Evolutionary conservation across 2,888 invertebrate species (phyloP).

Genomic region (Petrolisthes cinctipes): DNA sequence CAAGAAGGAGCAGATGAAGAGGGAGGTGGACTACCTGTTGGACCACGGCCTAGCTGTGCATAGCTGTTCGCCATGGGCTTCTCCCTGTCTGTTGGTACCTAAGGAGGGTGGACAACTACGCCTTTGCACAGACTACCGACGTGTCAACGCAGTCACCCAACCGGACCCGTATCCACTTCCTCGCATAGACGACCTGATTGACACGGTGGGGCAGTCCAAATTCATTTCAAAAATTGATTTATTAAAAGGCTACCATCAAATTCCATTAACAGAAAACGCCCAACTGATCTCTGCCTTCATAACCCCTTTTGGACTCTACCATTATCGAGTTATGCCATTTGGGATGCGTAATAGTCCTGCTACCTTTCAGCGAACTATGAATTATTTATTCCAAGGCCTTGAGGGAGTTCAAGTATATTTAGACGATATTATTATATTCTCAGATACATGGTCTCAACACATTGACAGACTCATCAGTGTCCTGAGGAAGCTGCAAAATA

Average conservation of each 20-base stretch:
- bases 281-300: neutral
- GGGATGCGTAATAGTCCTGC: neutral
- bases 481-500: neutral
- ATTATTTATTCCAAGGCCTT: neutral
- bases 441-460: neutral
- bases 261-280: neutral
- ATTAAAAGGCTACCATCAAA: neutral
- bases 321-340: neutral
- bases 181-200: neutral
- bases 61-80: neutral
- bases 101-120: neutral
- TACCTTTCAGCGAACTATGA: neutral
- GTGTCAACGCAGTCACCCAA: neutral
- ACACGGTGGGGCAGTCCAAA: neutral
- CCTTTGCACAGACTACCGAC: constrained; percentile 7
- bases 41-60: neutral
- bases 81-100: constrained; percentile 3
- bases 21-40: neutral
- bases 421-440: neutral
- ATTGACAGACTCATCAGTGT: neutral
- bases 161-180: neutral
- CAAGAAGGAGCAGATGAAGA: neutral
- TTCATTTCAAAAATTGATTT: neutral
- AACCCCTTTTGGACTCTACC: neutral
- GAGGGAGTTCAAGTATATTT: neutral